phyloP scores from a whole-genome alignment of 2,888 invertebrate species.

The Trichogramma dendrolimi region DNA sequence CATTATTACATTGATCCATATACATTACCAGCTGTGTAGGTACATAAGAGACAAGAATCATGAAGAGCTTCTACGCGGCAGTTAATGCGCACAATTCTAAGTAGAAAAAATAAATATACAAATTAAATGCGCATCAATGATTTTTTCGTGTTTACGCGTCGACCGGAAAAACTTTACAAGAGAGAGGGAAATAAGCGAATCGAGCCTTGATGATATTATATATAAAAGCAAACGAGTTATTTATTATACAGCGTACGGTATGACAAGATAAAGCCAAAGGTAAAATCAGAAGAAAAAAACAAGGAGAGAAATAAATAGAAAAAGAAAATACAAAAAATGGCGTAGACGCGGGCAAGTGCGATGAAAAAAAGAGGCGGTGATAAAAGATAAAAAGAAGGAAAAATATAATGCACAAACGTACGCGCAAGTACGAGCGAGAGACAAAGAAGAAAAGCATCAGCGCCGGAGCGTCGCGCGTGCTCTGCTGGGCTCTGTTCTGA shows the following conservation, averaged over 20 bases:
- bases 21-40: too few relatives aligned
- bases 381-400: conserved; percentile 26
- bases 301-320: not conserved
- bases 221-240: not conserved
- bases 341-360: conserved; percentile 33
- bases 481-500: too few relatives aligned
- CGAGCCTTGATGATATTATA: too few relatives aligned
- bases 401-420: not conserved
- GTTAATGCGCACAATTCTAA: not conserved
- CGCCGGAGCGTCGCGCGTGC: too few relatives aligned
- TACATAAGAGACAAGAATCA: too few relatives aligned
- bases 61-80: too few relatives aligned
- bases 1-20: too few relatives aligned
- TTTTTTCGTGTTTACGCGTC: conserved; percentile 40
- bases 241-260: too few relatives aligned
- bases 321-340: conserved; percentile 21
- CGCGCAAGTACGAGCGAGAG: conserved; percentile 2
- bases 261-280: too few relatives aligned
- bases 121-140: conserved; percentile 40
- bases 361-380: conserved; percentile 30
- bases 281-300: not conserved
- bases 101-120: conserved; percentile 19
- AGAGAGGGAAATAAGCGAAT: conserved; percentile 25
- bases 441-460: too few relatives aligned
- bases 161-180: conserved; percentile 24